Evolutionary conservation across 2,113 vertebrate genomes (phyloP).

Genomic region (Myotis brandtii): DNA sequence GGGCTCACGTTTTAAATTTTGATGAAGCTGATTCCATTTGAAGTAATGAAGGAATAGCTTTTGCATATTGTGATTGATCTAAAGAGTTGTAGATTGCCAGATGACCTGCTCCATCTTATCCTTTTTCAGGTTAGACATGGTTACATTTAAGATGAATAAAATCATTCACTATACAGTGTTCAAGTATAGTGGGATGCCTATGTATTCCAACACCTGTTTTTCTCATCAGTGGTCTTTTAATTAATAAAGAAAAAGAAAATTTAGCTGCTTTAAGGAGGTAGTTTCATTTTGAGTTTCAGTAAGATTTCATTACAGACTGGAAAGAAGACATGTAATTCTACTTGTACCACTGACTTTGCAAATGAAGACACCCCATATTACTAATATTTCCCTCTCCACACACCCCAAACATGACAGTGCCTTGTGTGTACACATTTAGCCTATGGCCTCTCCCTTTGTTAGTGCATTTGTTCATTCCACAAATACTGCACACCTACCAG

Average conservation of each 20-base stretch:
- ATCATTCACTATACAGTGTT: neutral
- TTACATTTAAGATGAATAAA: conserved; percentile 7
- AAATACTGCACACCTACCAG: neutral
- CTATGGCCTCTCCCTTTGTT: neutral
- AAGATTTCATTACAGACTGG: conserved; percentile 6
- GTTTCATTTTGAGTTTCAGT: conserved; percentile 35
- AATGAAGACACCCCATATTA: conserved; percentile 16
- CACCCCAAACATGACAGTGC: neutral
- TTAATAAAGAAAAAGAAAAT: conserved; percentile 47
- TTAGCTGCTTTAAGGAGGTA: neutral
- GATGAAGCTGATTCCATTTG: conserved; percentile 34
- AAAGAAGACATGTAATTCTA: neutral
- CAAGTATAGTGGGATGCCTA: neutral
- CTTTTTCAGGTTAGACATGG: neutral
- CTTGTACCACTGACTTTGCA: conserved; percentile 26
- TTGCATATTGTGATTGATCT: conserved; percentile 1
- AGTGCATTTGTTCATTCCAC: neutral
- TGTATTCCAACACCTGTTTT: neutral
- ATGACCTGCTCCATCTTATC: neutral
- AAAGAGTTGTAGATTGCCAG: conserved; percentile 40
- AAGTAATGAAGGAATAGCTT: conserved; percentile 21
- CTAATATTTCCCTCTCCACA: neutral
- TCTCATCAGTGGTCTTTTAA: conserved; percentile 2
- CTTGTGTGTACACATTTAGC: neutral
- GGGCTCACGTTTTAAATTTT: conserved; percentile 49